Percentiles rank a stretch among this genome's conserved stretches.
phyloP scores from a whole-genome alignment of 2,113 vertebrate species.

The Pyrgilauda ruficollis region DNA sequence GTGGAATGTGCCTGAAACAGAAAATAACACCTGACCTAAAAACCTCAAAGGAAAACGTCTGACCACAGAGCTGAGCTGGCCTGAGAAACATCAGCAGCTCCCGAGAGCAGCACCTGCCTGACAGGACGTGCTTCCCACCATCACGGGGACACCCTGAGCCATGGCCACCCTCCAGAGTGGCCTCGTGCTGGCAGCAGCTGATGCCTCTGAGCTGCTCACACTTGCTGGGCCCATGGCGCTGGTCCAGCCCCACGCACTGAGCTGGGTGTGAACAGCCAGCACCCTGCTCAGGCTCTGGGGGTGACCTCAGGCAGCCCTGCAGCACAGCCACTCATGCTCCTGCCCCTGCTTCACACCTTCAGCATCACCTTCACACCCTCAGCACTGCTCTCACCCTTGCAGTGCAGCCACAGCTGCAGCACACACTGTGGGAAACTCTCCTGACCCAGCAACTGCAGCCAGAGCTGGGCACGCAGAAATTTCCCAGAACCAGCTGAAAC shows the following conservation, averaged over 20 bases:
- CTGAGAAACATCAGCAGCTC: not conserved
- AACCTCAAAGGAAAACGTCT: not conserved
- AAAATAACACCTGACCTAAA: not conserved
- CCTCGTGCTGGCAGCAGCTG: accelerated
- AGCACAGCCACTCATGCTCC: accelerated
- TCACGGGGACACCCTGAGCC: accelerated
- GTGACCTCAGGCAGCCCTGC: not conserved
- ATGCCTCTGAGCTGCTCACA: not conserved
- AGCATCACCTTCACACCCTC: not conserved
- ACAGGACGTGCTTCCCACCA: accelerated
- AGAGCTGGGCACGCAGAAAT: not conserved
- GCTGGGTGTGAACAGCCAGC: not conserved
- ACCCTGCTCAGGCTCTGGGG: accelerated
- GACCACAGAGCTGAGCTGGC: not conserved
- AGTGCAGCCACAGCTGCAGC: accelerated
- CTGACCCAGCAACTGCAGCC: not conserved
- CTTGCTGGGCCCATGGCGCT: accelerated
- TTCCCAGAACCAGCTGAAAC: not conserved
- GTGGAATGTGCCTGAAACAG: accelerated
- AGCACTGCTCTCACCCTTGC: accelerated
- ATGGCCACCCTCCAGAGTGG: accelerated
- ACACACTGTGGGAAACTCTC: accelerated
- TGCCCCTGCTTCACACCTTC: not conserved
- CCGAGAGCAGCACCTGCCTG: not conserved
- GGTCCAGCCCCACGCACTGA: accelerated